A percentile compares a stretch with the other conserved stretches of the same genome.
These are phyloP conservation scores for Litoditis marina DNA, from an alignment of 2,888 invertebrate genomes.

Conservation along the genomic window DNA sequence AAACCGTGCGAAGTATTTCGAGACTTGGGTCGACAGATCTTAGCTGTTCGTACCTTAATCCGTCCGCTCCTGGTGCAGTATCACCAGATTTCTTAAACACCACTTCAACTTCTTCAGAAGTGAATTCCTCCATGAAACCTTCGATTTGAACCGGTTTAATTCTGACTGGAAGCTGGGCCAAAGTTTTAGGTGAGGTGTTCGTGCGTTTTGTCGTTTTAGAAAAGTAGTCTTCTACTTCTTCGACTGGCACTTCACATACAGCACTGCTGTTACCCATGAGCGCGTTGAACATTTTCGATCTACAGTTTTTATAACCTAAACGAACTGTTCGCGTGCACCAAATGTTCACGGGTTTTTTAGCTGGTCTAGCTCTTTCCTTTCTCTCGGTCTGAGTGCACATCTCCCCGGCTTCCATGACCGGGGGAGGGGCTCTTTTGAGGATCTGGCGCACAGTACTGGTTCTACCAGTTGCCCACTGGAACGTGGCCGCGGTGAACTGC, in stretches of 20 bases:
- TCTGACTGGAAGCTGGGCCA: no score
- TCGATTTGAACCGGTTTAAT: no score
- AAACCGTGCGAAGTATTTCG: background rate
- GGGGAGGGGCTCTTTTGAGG: background rate
- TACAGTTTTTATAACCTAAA: background rate
- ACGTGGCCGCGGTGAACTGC: background rate
- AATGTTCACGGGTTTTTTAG: no score
- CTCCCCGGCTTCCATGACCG: background rate
- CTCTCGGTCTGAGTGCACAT: constrained; percentile 3
- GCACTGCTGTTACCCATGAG: background rate
- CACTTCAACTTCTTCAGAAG: no score
- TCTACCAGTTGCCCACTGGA: background rate
- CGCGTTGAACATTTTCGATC: background rate
- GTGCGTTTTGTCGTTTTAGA: constrained; percentile 1
- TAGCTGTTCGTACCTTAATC: no score
- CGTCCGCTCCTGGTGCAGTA: no score
- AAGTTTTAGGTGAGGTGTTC: no score
- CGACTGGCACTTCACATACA: constrained; percentile 1
- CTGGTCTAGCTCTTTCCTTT: background rate
- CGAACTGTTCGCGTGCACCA: no score
- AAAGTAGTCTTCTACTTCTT: constrained; percentile 5
- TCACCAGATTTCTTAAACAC: no score
- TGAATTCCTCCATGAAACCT: no score
- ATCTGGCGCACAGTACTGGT: background rate
- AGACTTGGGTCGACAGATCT: background rate